Evolutionary conservation across 2,888 invertebrate species (phyloP).

Genomic region (Stenoptilia bipunctidactyla): DNA sequence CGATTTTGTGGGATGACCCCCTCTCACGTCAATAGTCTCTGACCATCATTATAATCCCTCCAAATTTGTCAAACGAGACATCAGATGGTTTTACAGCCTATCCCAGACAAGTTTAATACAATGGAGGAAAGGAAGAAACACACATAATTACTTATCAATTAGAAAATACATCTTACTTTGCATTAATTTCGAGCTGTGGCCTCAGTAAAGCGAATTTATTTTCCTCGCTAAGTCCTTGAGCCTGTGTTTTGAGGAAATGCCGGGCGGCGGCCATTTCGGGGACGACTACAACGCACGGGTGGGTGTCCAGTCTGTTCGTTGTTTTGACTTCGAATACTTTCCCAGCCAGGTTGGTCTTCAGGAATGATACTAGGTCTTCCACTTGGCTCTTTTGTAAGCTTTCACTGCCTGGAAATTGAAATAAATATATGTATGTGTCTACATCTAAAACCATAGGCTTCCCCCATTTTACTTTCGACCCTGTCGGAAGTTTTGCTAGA

Average conservation of each 20-base stretch:
- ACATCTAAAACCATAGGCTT: no score
- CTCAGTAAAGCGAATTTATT: conserved; percentile 88
- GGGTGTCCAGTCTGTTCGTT: conserved; percentile 86
- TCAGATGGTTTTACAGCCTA: no score
- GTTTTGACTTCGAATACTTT: conserved; percentile 87
- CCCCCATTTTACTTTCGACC: no score
- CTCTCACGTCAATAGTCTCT: no score
- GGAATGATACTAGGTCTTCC: conserved; percentile 82
- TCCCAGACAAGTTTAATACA: no score
- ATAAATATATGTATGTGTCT: no score
- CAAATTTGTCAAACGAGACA: no score
- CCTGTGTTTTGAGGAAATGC: conserved; percentile 93
- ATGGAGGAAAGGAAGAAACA: no score
- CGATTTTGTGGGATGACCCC: no score
- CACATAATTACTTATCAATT: neutral
- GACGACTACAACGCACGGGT: conserved; percentile 96
- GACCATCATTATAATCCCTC: no score
- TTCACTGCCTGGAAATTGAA: conserved; percentile 61
- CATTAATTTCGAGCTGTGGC: conserved; percentile 94
- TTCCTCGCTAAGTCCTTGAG: conserved; percentile 85
- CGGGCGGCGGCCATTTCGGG: conserved; percentile 97
- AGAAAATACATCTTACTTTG: conserved; percentile 80
- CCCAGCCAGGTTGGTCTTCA: conserved; percentile 81
- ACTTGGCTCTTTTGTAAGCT: conserved; percentile 81
- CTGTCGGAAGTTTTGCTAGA: no score